Evolutionary conservation across 2,888 invertebrate species (phyloP).

Genomic region (Parapristionchus giblindavisi): DNA sequence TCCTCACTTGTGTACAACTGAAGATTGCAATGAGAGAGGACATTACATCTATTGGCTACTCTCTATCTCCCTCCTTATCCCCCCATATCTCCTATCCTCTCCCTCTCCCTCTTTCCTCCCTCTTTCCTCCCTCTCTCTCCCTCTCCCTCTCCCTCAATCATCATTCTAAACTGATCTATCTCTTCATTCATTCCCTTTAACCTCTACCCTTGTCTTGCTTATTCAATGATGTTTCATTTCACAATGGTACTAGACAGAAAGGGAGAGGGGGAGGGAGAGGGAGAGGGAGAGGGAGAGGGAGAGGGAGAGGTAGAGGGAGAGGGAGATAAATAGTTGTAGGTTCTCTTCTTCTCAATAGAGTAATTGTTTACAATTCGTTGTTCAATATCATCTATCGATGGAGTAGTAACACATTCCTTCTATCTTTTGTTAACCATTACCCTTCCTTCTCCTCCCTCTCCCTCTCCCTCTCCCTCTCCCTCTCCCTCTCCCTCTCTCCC

Average conservation of each 20-base stretch:
- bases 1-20: constrained; percentile 15
- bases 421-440: constrained; percentile 3
- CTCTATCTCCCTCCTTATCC: not conserved
- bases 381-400: constrained; percentile 7
- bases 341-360: not conserved
- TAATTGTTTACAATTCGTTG: not conserved
- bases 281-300: not conserved
- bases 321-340: not conserved
- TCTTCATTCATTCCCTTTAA: constrained; percentile 23
- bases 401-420: not conserved
- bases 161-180: no score
- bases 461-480: constrained; percentile 6
- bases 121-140: constrained; percentile 24
- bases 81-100: constrained; percentile 19
- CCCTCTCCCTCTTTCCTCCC: not conserved
- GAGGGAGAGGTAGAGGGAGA: no score
- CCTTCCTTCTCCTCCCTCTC: constrained; percentile 20
- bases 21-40: constrained; percentile 13
- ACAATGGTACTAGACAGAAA: not conserved
- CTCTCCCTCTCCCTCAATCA: constrained; percentile 11
- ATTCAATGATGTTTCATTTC: constrained; percentile 2
- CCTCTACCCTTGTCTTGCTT: constrained; percentile 11
- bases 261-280: not conserved
- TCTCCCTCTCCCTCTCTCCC: constrained; percentile 30
- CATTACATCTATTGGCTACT: constrained; percentile 19